Evolutionary conservation across 2,888 invertebrate species (phyloP), one percentile per base, ranked within the genome.

Genomic region (Plutella xylostella): DNA sequence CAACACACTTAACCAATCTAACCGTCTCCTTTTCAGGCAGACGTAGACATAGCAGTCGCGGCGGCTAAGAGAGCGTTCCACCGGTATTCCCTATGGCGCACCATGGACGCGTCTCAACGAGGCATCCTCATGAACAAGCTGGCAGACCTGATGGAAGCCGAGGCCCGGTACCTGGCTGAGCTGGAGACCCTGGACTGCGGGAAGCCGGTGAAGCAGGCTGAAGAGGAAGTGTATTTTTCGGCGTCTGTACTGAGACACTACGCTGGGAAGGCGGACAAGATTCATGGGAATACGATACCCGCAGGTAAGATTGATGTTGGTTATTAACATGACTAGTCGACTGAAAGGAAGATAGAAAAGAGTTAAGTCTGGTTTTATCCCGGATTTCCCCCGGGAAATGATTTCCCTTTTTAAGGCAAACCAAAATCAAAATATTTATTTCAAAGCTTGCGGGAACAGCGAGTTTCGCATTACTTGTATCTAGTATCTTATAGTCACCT

Each of bases 171-270:
- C 50, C 65, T 96, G 48, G 93, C 93, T 3, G 92, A 94, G 59
- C 84, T 99, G 54, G 98, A 98, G 80, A 96, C 97, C 0, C 68
- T 97, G 50, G 97, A 99, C 69, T 97, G 96, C 72, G 97, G 97
- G 1, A 97, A 97, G 66, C 96, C 97, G 0, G 96, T 90, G 56
- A 79, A 87, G 22, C 77, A 86, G 49, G 87, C 94, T 0, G 85
- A 85, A 49, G 89, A 88, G 35, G 94, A 95, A 67, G 72, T 94
- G 0, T 85, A 86, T 7, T 77, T 79, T 48, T 82, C 89, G 12
- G 83, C 90, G 0, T 86, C 86, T 43, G 87, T 87, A 31, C 57
- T 94, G 6, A 89, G 95, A 55, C 97, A 96, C 63, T 95, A 91
- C 71, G 96, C 95, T 12, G 97, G 96, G 1, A 96, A 92, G 89